Base-by-base conservation (phyloP, 2,797 vertebrate genomes). In the Malurus leucopterus region DNA sequence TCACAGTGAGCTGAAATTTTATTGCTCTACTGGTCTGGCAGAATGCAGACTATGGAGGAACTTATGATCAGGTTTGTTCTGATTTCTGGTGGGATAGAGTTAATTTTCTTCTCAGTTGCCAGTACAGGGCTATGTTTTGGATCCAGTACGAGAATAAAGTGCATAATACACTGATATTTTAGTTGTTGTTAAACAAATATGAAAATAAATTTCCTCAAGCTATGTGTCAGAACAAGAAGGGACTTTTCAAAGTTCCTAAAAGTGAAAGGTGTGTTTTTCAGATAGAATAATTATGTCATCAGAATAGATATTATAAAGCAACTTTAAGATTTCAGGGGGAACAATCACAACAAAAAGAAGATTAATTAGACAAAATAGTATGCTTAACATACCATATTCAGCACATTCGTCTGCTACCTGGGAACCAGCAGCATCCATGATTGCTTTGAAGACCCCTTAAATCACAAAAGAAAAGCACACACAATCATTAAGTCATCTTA, bases 371-470 rank as follows among this genome's bases (percentile, higher is more conserved):
- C 8, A 59, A 75, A 89, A 69, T 4, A 34, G 2, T 58, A 29
- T 46, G 43, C 8, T 53, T n/a, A 50, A 91, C 96, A 49, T 96
- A 99, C 99, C 98, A 3, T 95, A 91, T 10, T 2, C 15, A 81
- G 64, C 38, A 89, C 98, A 98, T 89, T 98, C 97, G 0, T 0
- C 4, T 95, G 96, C 80, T 30, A 99, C 98, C 8, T 49, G 6
- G 15, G 7, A 8, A 55, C 98, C 99, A 54, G 98, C 99, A 47
- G 93, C 69, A 49, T 98, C 97, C 90, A 99, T 95, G 96, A 99
- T 98, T 43, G 98, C 98, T 95, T 95, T 98, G 84, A 98, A 99
- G 27, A 99, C 98, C 1, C 98, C 99, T 99, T 76, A 63, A 88
- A 77, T 77, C 30, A 84, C 20, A 87, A 13, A 84, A 62, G n/a